phyloP scores from a whole-genome alignment of 30 jellyfish, hydroid and myxozoan genomes.

The Turritopsis rubra region DNA sequence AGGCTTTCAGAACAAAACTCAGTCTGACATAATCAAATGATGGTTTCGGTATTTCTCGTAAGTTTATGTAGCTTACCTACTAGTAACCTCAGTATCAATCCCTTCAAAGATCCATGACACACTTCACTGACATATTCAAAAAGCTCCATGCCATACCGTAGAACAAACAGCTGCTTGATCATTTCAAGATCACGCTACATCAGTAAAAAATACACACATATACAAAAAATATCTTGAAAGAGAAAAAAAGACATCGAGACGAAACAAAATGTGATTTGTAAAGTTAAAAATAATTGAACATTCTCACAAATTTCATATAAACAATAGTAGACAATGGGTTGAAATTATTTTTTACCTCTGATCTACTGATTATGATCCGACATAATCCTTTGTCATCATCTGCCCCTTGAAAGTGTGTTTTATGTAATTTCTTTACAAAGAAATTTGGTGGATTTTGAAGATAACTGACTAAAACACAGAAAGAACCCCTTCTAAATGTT shows the following conservation, averaged over 20 bases:
- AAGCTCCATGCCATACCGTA: slow-evolving; percentile 78
- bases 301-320: no score
- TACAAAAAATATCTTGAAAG: not conserved
- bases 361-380: slow-evolving; percentile 70
- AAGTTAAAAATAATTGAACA: no score
- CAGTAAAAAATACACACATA: not conserved
- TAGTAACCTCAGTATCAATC: slow-evolving; percentile 54
- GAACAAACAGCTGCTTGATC: slow-evolving; percentile 75
- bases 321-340: not conserved
- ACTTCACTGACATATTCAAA: slow-evolving; percentile 61
- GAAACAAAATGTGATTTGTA: no score
- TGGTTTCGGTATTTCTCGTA: not conserved
- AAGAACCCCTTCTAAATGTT: not conserved
- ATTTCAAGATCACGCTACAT: slow-evolving; percentile 71
- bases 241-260: no score
- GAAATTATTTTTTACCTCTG: slow-evolving; percentile 51
- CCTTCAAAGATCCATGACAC: slow-evolving; percentile 76
- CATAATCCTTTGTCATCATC: slow-evolving; percentile 83
- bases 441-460: slow-evolving; percentile 92
- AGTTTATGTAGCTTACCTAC: slow-evolving; percentile 52
- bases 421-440: slow-evolving; percentile 78
- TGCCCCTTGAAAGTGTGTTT: slow-evolving; percentile 70
- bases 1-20: no score
- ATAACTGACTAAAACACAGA: slow-evolving; percentile 58
- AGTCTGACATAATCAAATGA: no score